These are phyloP conservation scores for Lasioglossum morio DNA, from an alignment of 2,888 invertebrate species.

Conservation along the genomic window DNA sequence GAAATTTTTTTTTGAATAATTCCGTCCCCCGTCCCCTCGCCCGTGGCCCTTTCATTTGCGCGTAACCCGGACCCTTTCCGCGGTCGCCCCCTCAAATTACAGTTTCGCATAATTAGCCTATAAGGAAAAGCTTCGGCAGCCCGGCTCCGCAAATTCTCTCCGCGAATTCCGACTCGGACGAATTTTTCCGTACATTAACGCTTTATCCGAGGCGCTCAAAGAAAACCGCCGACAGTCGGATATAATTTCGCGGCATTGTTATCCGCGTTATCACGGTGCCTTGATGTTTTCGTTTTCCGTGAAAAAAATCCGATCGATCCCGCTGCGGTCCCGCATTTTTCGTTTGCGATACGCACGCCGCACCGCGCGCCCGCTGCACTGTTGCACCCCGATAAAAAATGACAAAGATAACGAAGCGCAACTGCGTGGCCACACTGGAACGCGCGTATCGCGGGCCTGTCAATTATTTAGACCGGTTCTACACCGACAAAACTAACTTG, in stretches of 20 bases:
- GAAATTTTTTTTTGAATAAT: constrained; percentile 33
- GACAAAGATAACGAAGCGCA: constrained; percentile 17
- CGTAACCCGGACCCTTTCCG: constrained; percentile 33
- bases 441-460: constrained; percentile 20
- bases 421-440: background rate
- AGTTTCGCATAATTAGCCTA: constrained; percentile 66
- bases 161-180: constrained; percentile 1
- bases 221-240: constrained; percentile 43
- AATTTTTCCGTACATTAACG: constrained; percentile 66
- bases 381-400: background rate
- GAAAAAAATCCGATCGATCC: constrained; percentile 41
- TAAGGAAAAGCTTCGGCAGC: constrained; percentile 40
- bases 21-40: background rate
- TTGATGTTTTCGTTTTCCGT: background rate
- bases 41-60: constrained; percentile 26
- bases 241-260: constrained; percentile 58
- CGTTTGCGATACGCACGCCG: background rate
- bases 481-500: constrained; percentile 16
- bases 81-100: constrained; percentile 50
- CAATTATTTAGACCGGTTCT: constrained; percentile 24
- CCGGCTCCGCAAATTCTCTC: background rate
- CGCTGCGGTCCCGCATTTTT: background rate
- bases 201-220: constrained; percentile 55
- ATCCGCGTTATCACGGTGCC: background rate
- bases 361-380: background rate